phyloP scores from a whole-genome alignment of 1,140 invertebrate genomes.

The Riptortus pedestris region DNA sequence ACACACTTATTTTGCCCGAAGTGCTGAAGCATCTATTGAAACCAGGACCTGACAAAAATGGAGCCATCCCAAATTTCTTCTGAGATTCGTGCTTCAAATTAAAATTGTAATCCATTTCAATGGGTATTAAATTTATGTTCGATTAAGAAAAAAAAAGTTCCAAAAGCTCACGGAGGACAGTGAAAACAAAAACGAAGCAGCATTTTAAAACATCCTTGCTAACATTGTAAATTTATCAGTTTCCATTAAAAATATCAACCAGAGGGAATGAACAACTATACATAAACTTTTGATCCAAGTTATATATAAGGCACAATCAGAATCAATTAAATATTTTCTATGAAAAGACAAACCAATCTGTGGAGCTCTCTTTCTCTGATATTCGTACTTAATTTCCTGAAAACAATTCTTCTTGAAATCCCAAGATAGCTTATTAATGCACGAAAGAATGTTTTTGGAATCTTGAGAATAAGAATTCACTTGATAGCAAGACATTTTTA shows the following conservation, averaged over 20 bases:
- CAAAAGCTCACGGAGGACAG: background rate
- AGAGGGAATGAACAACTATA: background rate
- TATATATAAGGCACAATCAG: background rate
- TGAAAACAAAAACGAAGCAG: background rate
- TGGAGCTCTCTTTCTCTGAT: background rate
- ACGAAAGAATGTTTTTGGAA: background rate
- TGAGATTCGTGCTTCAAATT: background rate
- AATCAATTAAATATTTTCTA: conserved; percentile 11
- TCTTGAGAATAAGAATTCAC: background rate
- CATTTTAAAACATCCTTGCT: background rate
- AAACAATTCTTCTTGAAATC: background rate
- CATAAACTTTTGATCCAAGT: background rate
- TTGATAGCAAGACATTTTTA: conserved; percentile 10
- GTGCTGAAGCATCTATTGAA: background rate
- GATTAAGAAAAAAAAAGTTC: background rate
- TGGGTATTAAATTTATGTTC: background rate
- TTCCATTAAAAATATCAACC: background rate
- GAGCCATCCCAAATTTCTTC: background rate
- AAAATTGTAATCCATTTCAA: conserved; percentile 3
- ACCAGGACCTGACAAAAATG: background rate
- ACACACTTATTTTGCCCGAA: background rate
- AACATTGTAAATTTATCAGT: background rate
- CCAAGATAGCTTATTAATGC: background rate
- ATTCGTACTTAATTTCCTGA: background rate
- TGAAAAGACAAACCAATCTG: background rate